Evolutionary conservation across 2,888 invertebrate genomes (phyloP).

Genomic region (Trachelus tabidus): DNA sequence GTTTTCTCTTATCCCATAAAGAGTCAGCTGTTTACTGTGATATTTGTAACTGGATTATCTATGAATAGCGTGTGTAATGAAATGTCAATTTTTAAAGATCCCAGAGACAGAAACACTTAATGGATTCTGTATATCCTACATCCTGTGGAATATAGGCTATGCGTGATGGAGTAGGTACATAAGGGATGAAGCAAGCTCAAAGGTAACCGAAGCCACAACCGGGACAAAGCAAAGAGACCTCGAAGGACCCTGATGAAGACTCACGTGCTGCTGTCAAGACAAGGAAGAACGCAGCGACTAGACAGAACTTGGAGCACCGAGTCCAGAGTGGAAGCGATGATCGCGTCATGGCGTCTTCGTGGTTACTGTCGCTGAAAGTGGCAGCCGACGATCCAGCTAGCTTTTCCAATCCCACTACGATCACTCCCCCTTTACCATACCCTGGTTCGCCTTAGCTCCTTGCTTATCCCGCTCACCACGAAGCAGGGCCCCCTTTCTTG

Average conservation of each 20-base stretch:
- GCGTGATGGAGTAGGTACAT: no score
- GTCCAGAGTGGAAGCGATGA: slow-evolving; percentile 50
- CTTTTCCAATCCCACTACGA: slow-evolving; percentile 47
- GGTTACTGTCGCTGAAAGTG: slow-evolving; percentile 62
- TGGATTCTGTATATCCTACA: no score
- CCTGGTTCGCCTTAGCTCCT: slow-evolving; percentile 45
- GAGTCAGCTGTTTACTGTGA: no score
- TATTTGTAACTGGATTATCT: no score
- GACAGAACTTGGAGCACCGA: slow-evolving; percentile 44
- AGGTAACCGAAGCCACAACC: not conserved
- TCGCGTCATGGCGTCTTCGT: slow-evolving; percentile 63
- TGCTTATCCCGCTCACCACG: slow-evolving; percentile 34
- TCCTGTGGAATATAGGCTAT: no score
- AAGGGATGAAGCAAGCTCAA: not conserved
- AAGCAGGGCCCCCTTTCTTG: no score
- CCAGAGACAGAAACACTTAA: no score
- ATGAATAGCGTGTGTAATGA: no score
- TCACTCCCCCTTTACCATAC: slow-evolving; percentile 30
- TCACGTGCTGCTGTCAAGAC: slow-evolving; percentile 54
- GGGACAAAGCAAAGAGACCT: not conserved
- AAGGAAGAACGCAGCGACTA: slow-evolving; percentile 47
- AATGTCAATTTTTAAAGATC: no score
- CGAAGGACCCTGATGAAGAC: slow-evolving; percentile 29
- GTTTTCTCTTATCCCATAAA: no score
- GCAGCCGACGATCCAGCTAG: slow-evolving; percentile 53